A percentile compares a stretch with the other conserved stretches of the same genome.
Conservation (phyloP, 2,888 invertebrate species). For the Ecdyonurus torrentis region DNA sequence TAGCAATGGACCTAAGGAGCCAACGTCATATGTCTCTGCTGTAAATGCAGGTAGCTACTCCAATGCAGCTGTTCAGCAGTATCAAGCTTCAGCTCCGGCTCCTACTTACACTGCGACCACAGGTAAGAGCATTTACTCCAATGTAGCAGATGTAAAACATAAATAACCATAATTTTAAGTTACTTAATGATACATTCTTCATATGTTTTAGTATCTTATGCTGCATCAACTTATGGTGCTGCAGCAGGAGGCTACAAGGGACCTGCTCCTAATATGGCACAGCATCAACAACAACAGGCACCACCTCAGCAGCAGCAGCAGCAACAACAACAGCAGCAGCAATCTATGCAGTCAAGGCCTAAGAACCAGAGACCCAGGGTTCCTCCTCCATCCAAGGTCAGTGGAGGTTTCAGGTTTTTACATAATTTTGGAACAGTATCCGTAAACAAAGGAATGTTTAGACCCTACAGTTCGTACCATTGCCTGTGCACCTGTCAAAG, state of each 20-base stretch:
- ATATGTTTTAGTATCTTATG: constrained; percentile 12
- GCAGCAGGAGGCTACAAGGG: constrained; percentile 11
- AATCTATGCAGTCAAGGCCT: constrained; percentile 29
- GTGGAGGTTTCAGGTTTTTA: not conserved
- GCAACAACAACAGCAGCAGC: constrained; percentile 21
- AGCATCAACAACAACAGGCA: constrained; percentile 24
- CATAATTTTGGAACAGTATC: not conserved
- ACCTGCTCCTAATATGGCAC: no score
- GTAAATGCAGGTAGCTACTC: constrained; percentile 12
- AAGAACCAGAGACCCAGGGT: constrained; percentile 53
- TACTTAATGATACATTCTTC: not conserved
- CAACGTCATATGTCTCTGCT: constrained; percentile 11
- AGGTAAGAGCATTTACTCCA: no score
- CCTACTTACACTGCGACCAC: constrained; percentile 13
- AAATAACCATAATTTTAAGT: constrained; percentile 1
- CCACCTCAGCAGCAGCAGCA: constrained; percentile 19
- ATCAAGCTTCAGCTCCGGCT: constrained; percentile 12
- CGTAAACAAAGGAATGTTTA: no score
- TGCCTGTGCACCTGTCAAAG: not conserved
- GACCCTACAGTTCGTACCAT: no score
- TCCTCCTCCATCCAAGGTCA: constrained; percentile 69
- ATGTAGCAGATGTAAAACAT: not conserved
- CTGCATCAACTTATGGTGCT: constrained; percentile 13
- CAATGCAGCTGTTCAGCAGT: constrained; percentile 10
- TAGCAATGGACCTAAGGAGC: constrained; percentile 8